Base-by-base conservation (phyloP, 2,797 vertebrate species). In the Cossypha dichroa region DNA sequence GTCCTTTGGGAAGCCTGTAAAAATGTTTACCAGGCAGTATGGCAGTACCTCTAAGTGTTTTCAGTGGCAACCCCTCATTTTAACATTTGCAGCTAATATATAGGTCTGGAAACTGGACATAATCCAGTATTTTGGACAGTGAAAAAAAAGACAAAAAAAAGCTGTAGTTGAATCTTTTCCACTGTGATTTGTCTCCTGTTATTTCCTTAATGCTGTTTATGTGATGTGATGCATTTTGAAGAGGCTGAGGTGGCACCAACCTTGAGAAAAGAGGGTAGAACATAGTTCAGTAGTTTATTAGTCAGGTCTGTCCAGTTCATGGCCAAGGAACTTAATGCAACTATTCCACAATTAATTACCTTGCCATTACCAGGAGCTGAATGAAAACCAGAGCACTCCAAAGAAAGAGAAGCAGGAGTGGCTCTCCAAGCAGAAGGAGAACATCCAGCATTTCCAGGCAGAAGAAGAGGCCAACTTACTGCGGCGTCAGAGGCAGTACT, bases 391-490 rank as follows among this genome's bases (percentile, higher is more conserved):
- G 98, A 99, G 99, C 91, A 99, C 99, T 59, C 99, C 99, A 43
- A 99, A 99, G 98, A 99, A 99, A 96, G 99, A 99, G 97, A 99
- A 99, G 96, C 99, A 99, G 94, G 99, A 99, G 90, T 99, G 99
- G 99, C 98, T 99, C 90, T 99, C 99, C 83, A 99, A 99, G 97
- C 99, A 99, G 97, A 99, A 99, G 95, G 99, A 99, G 96, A 99
- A 99, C 97, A 98, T 99, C 97, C 99, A 99, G 93, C 99, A 99
- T 98, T 99, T 99, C 98, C 99, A 99, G 96, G 99, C 99, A 22
- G 99, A 99, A 96, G 99, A 99, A 94, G 99, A 99, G 96, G 99
- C 99, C 87, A 99, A 99, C 96, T 97, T 99, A 43, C 98, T 99
- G 91, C 98, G 99, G 76, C 98, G 98, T 87, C 99, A 99, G 97